Base-by-base conservation (phyloP, 2,797 vertebrate genomes). In the Sebastes oblongus region DNA sequence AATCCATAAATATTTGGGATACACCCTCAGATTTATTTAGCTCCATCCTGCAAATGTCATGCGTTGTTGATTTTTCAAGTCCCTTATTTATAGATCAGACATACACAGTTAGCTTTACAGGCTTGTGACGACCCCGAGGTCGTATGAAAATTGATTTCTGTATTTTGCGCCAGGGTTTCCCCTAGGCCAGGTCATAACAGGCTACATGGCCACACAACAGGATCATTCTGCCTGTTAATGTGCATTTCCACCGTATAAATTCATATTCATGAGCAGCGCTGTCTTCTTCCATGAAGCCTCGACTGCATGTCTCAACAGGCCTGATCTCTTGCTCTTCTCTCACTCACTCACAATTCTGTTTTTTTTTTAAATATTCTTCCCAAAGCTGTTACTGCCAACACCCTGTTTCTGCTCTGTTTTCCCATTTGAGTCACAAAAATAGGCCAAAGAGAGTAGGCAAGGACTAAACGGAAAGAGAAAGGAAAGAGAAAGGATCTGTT, bases 291-390 rank as follows among this genome's bases (percentile, higher is more conserved):
- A 52, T 72, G 61, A 82, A 83, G 16, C 78, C 39, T 8, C 5
- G 14, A 16, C 50, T 54, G 18, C 55, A 1, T 80, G 66, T 90
- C 75, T 81, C 64, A 73, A 56, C 59, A 73, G 75, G 60, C 46
- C 52, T 72, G 56, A 67, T 80, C 66, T 73, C 8, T 42, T 75
- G 55, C 56, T 72, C 61, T 50, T 78, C 5, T 78, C 32, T 82
- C 78, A 64, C 60, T 88, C 52, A 52, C 52, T 79, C 81, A 78
- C 71, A 73, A 68, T 72, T 42, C 54, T 65, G 29, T 22, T 78
- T 14, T 78, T 77, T 78, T 66, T 12, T n/a, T n/a, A 36, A 36
- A 29, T 27, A 8, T 39, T 50, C 14, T 18, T 72, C 46, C 13
- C 18, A 66, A 54, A 69, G 75, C 10, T 81, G 55, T 25, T 71